Base-by-base conservation (phyloP, 2,888 invertebrate genomes). In the Clivina fossor region DNA sequence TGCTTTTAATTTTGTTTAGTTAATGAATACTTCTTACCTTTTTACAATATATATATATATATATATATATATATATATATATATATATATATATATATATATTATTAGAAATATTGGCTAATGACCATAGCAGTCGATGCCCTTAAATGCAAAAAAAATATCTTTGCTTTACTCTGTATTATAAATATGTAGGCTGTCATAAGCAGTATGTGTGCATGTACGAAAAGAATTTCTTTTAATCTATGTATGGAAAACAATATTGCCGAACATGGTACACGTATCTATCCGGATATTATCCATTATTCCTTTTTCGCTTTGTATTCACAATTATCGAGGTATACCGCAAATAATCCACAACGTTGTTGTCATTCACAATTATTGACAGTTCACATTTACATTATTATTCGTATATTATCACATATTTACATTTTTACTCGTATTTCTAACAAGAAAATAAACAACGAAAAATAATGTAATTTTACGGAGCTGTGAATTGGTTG, bases 381-480 rank as follows among this genome's bases (percentile, higher is more conserved):
- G 37, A 9, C 13, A 37, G 16, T 7, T 24, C 26, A 24, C 26
- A 7, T 7, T 24, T 24, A 24, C 26, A 24, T 24, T 9, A 7
- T 24, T 7, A 24, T 24, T 9, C n/a, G n/a, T 24, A 24, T 24
- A 24, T 24, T 24, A 4, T 24, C 5, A 24, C 26, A 24, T 24
- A 24, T 24, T 9, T 24, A n/a, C n/a, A n/a, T n/a, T n/a, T n/a
- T n/a, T n/a, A n/a, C n/a, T n/a, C n/a, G n/a, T n/a, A n/a, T n/a
- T n/a, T n/a, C n/a, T n/a, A n/a, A n/a, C n/a, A n/a, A n/a, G n/a
- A n/a, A n/a, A n/a, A n/a, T n/a, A n/a, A n/a, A n/a, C n/a, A n/a
- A n/a, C n/a, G n/a, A 44, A 44, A 28, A 30, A 18, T 44, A 44
- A 44, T 44, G 44, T 30, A 44, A 44, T 19, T 44, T 30, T 44